Percentiles rank a stretch among this genome's conserved stretches.
Evolutionary conservation across 1,140 invertebrate species (phyloP).

Genomic region (Zaprionus ornatus): DNA sequence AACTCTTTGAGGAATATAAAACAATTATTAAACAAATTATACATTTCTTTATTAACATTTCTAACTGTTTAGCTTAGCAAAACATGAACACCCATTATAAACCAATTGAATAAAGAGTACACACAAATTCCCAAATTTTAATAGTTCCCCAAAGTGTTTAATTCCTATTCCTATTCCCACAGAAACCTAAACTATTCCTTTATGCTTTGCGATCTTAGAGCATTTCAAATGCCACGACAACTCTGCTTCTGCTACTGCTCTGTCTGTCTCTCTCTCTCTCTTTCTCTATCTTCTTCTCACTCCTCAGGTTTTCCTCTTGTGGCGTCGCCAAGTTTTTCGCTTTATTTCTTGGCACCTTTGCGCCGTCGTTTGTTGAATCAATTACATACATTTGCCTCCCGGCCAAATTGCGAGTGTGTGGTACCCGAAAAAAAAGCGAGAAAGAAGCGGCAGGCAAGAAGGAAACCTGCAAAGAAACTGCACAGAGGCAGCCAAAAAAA

Average conservation of each 20-base stretch:
- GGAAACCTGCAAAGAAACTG: slow-evolving; percentile 16
- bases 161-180: not conserved
- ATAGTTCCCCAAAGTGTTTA: not conserved
- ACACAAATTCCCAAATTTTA: not conserved
- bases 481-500: slow-evolving; percentile 12
- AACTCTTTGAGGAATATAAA: too few relatives aligned
- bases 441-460: slow-evolving; percentile 9
- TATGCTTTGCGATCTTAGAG: not conserved
- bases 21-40: too few relatives aligned
- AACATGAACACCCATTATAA: not conserved
- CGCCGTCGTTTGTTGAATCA: slow-evolving; percentile 75
- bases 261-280: not conserved
- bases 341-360: slow-evolving; percentile 68
- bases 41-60: too few relatives aligned
- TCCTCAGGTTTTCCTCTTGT: slow-evolving; percentile 1
- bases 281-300: not conserved
- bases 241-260: not conserved
- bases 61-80: too few relatives aligned
- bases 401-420: slow-evolving; percentile 54
- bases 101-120: not conserved
- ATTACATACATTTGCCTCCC: slow-evolving; percentile 69
- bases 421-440: slow-evolving; percentile 14
- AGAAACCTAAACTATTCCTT: not conserved
- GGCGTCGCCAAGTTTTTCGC: slow-evolving; percentile 51
- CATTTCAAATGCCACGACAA: not conserved